Evolutionary conservation across 1,140 invertebrate species (phyloP).

Genomic region (Antheraea mylitta): DNA sequence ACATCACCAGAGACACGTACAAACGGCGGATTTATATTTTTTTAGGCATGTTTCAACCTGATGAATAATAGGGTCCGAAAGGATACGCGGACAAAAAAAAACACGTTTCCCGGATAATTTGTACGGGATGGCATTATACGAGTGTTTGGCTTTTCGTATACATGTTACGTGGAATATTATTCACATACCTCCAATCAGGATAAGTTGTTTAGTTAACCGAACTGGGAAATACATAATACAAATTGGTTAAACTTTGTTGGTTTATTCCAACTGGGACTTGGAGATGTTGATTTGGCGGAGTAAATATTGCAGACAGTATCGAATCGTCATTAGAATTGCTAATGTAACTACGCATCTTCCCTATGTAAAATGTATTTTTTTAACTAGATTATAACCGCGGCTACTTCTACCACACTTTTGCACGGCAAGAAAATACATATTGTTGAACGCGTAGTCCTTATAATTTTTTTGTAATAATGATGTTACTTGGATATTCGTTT

Average conservation of each 20-base stretch:
- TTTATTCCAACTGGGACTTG: background rate
- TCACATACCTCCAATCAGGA: background rate
- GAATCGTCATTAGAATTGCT: background rate
- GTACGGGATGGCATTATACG: background rate
- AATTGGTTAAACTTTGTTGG: background rate
- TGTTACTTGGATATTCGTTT: too few relatives aligned
- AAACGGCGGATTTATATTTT: slow-evolving; percentile 5
- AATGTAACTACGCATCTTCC: background rate
- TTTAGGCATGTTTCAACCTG: slow-evolving; percentile 10
- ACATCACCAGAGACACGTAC: background rate
- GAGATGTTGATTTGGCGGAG: background rate
- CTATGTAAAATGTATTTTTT: too few relatives aligned
- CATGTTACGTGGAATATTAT: background rate
- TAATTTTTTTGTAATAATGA: too few relatives aligned
- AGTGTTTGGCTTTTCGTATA: slow-evolving; percentile 1
- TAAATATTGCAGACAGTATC: background rate
- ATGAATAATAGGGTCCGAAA: slow-evolving; percentile 21
- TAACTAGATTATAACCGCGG: too few relatives aligned
- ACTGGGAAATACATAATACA: background rate
- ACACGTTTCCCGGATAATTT: slow-evolving; percentile 8
- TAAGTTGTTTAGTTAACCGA: slow-evolving; percentile 6
- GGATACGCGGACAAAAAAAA: slow-evolving; percentile 17
- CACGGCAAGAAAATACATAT: too few relatives aligned
- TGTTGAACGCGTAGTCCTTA: too few relatives aligned
- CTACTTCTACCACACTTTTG: too few relatives aligned